phyloP scores from a whole-genome alignment of 2,797 vertebrate species.

The Aquila chrysaetos region DNA sequence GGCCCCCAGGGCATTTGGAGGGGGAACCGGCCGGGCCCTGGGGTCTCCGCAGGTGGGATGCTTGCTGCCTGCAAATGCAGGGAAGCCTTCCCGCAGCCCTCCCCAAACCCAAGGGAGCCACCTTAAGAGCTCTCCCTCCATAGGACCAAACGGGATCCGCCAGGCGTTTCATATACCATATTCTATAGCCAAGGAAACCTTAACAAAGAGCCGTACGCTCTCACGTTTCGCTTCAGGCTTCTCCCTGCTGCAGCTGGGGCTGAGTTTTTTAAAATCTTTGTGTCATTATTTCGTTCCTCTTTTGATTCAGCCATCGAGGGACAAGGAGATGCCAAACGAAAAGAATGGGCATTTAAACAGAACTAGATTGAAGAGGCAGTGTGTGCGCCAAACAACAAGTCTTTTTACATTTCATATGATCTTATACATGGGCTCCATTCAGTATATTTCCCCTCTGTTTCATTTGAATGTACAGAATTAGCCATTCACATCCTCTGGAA shows the following conservation, averaged over 20 bases:
- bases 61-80: not conserved
- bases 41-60: slow-evolving; percentile 22
- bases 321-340: slow-evolving; percentile 68
- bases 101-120: slow-evolving; percentile 56
- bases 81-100: not conserved
- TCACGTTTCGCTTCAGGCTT: slow-evolving; percentile 68
- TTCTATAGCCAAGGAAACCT: slow-evolving; percentile 74
- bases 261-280: slow-evolving; percentile 70
- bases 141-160: slow-evolving; percentile 60
- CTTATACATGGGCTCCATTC: slow-evolving; percentile 72
- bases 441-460: slow-evolving; percentile 69
- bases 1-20: not conserved
- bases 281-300: slow-evolving; percentile 69
- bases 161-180: slow-evolving; percentile 70
- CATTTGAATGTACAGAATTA: slow-evolving; percentile 70
- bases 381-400: slow-evolving; percentile 65
- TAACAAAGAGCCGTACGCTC: slow-evolving; percentile 69
- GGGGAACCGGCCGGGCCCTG: not conserved
- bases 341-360: slow-evolving; percentile 74
- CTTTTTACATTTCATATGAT: slow-evolving; percentile 74
- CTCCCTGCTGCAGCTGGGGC: slow-evolving; percentile 71
- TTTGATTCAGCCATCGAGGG: slow-evolving; percentile 69
- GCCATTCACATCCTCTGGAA: slow-evolving; percentile 68
- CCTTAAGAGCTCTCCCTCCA: slow-evolving; percentile 69
- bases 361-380: slow-evolving; percentile 70